Evolutionary conservation across 2,888 invertebrate genomes (phyloP), one percentile per base, ranked within the genome.

Genomic region (Monopis laevigella): DNA sequence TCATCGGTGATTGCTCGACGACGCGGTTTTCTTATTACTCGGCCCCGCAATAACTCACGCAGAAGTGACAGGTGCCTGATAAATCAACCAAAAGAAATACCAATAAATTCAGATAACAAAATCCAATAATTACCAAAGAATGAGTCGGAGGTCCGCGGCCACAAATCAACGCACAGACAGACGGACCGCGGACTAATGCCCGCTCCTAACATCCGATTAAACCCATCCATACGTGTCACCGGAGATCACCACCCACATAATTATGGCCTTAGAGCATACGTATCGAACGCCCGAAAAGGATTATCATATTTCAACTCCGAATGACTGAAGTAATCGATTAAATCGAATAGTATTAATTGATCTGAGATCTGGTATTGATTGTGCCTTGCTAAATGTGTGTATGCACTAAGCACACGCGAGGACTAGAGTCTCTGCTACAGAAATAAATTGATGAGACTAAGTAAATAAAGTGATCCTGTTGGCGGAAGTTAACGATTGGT

Each of bases 161-260:
- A 75, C 75, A 75, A 78, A 77, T 74, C 78, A 75, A 58, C 59
- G 55, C 65, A 64, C 67, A 58, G 64, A 67, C 66, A 62, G 65
- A 59, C 63, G 65, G 54, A 56, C n/a, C 68, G 71, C 74, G 74
- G 74, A 74, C 75, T 71, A 75, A 78, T 74, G 74, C 63, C 70
- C 71, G 73, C 74, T 74, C 78, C 78, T 77, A 75, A 75, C 75
- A 77, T 80, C 75, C 74, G 78, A 80, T 80, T 78, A 77, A 78
- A 78, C 71, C 69, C 80, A 80, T 80, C 80, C 75, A 80, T 80
- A 77, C 73, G 70, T 77, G 78, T 75, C 80, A 73, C 72, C 74
- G 70, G 70, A 70, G 69, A 68, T 73, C 72, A 69, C 74, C 78
- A 74, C 78, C 78, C 77, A 77, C 71, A 73, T 75, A 77, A 80